A percentile compares a stretch with the other conserved stretches of the same genome.
Conservation (phyloP, 2,113 vertebrate genomes). For the Vulpes lagopus region DNA sequence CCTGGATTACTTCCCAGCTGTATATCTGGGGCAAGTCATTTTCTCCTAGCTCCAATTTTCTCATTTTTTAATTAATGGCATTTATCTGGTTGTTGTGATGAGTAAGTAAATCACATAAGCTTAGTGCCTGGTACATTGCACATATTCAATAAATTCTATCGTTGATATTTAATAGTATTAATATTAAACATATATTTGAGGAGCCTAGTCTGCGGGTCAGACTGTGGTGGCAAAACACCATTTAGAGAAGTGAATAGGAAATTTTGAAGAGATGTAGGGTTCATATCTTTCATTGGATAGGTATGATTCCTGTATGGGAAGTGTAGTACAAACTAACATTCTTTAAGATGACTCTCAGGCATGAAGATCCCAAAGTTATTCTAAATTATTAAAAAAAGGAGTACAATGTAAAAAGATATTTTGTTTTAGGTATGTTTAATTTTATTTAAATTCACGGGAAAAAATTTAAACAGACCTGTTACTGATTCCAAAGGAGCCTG, state of each 20-base stretch:
- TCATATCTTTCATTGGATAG: neutral
- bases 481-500: neutral
- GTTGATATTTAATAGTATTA: neutral
- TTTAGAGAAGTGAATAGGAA: neutral
- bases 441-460: neutral
- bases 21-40: neutral
- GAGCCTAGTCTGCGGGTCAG: neutral
- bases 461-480: neutral
- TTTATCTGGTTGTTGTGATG: neutral
- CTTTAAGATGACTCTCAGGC: neutral
- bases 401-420: neutral
- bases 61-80: neutral
- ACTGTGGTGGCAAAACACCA: neutral
- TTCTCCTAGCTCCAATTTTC: neutral
- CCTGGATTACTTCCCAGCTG: neutral
- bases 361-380: neutral
- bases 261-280: neutral
- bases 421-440: neutral
- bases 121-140: neutral
- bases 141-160: neutral
- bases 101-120: neutral
- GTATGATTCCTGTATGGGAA: neutral
- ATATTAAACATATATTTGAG: neutral
- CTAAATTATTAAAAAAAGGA: neutral
- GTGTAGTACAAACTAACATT: neutral